phyloP scores from a whole-genome alignment of 2,113 vertebrate genomes.

The Phoenicopterus ruber region DNA sequence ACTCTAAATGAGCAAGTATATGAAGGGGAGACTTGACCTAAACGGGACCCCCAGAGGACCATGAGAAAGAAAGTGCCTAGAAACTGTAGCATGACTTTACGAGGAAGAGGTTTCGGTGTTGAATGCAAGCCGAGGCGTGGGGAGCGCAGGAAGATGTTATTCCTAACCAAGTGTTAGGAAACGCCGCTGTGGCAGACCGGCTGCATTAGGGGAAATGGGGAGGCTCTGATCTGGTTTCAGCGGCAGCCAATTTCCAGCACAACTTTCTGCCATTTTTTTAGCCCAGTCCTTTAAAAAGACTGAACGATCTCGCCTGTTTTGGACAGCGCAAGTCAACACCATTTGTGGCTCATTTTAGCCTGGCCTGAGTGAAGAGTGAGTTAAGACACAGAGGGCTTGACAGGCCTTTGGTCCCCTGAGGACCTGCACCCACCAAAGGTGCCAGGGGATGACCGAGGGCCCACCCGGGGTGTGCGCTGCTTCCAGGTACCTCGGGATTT shows the following conservation, averaged over 20 bases:
- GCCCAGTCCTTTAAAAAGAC: not conserved
- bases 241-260: accelerated
- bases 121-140: accelerated
- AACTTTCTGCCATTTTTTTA: not conserved
- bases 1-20: not conserved
- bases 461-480: accelerated
- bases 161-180: not conserved
- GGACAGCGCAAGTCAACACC: accelerated
- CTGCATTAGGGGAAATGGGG: not conserved
- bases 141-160: not conserved
- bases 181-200: accelerated
- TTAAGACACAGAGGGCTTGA: accelerated
- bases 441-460: too few relatives aligned
- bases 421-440: not conserved
- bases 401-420: not conserved
- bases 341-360: not conserved
- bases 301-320: accelerated
- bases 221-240: not conserved
- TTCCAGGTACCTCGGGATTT: not conserved
- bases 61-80: not conserved
- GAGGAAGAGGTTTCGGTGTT: not conserved
- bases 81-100: not conserved
- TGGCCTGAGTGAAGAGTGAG: not conserved
- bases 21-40: not conserved
- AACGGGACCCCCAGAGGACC: accelerated